A percentile compares a stretch with the other conserved stretches of the same genome.
Conservation (phyloP, 2,888 invertebrate species). For the Deilephila porcellus region DNA sequence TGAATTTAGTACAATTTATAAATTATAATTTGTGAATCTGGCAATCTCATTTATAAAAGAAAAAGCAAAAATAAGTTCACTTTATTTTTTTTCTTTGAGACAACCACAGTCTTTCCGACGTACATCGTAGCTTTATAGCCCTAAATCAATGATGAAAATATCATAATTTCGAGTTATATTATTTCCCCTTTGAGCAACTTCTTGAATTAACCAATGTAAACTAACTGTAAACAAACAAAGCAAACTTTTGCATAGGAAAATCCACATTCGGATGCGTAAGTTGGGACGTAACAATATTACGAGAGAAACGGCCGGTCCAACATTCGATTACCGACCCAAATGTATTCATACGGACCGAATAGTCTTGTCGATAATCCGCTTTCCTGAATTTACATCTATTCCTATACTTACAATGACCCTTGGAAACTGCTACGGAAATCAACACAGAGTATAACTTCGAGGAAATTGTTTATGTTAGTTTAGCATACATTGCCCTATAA, state of each 20-base stretch:
- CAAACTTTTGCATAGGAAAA: neutral
- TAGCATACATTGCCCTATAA: too few species aligned
- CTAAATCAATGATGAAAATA: too few species aligned
- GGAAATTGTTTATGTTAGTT: neutral
- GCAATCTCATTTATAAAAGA: too few species aligned
- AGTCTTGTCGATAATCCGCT: neutral
- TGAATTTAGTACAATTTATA: too few species aligned
- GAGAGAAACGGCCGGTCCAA: neutral
- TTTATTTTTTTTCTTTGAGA: too few species aligned
- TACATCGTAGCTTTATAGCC: too few species aligned
- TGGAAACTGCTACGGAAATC: neutral
- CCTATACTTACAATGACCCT: neutral
- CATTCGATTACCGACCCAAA: slow-evolving; percentile 3
- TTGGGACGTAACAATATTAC: neutral
- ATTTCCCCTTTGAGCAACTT: too few species aligned
- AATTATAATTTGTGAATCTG: too few species aligned
- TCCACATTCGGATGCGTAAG: neutral
- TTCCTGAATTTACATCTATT: neutral
- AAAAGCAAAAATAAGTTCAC: too few species aligned
- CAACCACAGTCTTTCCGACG: too few species aligned
- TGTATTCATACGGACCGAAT: neutral
- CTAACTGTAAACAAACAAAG: neutral
- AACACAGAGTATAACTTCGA: neutral
- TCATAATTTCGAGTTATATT: too few species aligned
- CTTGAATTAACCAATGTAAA: too few species aligned